phyloP scores from a whole-genome alignment of 2,888 invertebrate species.

The Sturmia bella region DNA sequence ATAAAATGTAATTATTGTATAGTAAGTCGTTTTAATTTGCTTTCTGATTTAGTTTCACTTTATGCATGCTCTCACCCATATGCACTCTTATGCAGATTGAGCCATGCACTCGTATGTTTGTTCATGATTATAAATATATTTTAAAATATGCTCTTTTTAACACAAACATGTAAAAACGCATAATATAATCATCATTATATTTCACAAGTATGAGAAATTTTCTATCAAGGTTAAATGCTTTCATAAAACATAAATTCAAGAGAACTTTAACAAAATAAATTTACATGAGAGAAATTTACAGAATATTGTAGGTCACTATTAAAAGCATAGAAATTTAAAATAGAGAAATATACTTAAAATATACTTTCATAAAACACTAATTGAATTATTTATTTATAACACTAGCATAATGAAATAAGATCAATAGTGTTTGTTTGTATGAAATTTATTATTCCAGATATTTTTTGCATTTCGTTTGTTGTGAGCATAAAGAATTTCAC shows the following conservation, averaged over 20 bases:
- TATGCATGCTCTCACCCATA: too few relatives aligned
- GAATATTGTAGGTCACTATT: conserved; percentile 5
- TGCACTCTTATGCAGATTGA: too few relatives aligned
- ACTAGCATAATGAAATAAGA: background rate
- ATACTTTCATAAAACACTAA: background rate
- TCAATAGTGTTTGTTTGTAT: background rate
- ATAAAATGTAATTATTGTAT: too few relatives aligned
- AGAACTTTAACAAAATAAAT: background rate
- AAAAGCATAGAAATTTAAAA: background rate
- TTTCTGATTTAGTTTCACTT: too few relatives aligned
- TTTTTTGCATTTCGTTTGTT: too few relatives aligned
- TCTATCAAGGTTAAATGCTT: conserved; percentile 38
- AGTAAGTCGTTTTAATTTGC: too few relatives aligned
- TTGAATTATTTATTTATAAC: background rate
- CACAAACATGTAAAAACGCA: conserved; percentile 17
- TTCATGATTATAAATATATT: conserved; percentile 17
- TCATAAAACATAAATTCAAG: conserved; percentile 3
- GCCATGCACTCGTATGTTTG: background rate
- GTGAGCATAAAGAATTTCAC: too few relatives aligned
- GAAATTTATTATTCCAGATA: too few relatives aligned
- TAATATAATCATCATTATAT: conserved; percentile 38
- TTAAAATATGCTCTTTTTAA: conserved; percentile 31
- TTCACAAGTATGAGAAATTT: conserved; percentile 26
- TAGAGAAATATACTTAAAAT: background rate
- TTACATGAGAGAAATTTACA: background rate